phyloP scores from a whole-genome alignment of 2,888 invertebrate species.

The Melinopterus prodromus region DNA sequence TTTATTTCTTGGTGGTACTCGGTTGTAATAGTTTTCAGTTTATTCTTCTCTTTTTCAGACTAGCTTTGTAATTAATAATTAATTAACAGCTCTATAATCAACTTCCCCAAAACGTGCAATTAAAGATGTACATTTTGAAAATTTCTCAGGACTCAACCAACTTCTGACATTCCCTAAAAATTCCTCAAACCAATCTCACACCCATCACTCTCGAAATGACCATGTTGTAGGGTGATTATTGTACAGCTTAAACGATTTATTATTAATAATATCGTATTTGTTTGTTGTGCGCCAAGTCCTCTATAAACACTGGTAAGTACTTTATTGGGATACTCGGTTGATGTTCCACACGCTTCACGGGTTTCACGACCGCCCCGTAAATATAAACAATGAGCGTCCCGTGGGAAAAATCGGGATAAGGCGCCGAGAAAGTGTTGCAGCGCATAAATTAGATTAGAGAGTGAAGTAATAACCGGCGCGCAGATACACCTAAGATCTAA shows the following conservation, averaged over 20 bases:
- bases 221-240: not conserved
- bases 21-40: too few relatives aligned
- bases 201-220: not conserved
- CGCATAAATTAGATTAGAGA: constrained; percentile 21
- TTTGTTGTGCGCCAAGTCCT: constrained; percentile 14
- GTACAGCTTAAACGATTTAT: not conserved
- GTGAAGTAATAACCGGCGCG: constrained; percentile 7
- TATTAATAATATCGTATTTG: constrained; percentile 5
- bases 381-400: constrained; percentile 26
- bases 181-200: not conserved
- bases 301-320: constrained; percentile 12
- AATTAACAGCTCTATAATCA: too few relatives aligned
- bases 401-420: constrained; percentile 25
- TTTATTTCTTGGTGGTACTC: too few relatives aligned
- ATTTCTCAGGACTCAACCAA: too few relatives aligned
- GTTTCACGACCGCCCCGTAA: constrained; percentile 21
- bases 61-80: too few relatives aligned
- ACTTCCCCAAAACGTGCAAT: too few relatives aligned
- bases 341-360: constrained; percentile 27
- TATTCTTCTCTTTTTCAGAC: too few relatives aligned
- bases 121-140: too few relatives aligned
- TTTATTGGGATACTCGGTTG: constrained; percentile 27
- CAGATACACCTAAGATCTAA: constrained; percentile 6
- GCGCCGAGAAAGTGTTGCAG: constrained; percentile 4
- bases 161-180: not conserved